These are phyloP conservation scores for Acromyrmex charruanus DNA, from an alignment of 1,140 invertebrate species.

Conservation along the genomic window DNA sequence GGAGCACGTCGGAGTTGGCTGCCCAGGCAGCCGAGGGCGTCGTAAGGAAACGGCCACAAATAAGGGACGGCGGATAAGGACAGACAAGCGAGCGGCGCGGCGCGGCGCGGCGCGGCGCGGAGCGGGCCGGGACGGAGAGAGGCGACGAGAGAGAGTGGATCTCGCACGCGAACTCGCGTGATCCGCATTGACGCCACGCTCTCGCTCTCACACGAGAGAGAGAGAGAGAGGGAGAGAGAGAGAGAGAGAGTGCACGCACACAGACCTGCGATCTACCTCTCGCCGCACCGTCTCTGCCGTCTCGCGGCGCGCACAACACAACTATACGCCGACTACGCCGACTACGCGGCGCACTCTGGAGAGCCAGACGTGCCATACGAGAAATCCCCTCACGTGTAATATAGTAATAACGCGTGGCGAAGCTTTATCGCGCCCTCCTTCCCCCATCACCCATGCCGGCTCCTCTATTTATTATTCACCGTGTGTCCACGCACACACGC, in stretches of 20 bases:
- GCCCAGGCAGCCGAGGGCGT: slow-evolving; percentile 29
- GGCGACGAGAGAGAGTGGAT: slow-evolving; percentile 63
- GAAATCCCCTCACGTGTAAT: slow-evolving; percentile 75
- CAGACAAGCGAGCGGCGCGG: slow-evolving; percentile 41
- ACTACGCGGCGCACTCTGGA: not conserved
- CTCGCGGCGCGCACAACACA: not conserved
- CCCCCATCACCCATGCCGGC: slow-evolving; percentile 11
- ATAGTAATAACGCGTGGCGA: slow-evolving; percentile 80
- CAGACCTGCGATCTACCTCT: not conserved
- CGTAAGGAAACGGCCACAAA: slow-evolving; percentile 46
- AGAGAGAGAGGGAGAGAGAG: too few species aligned
- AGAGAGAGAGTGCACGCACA: not conserved
- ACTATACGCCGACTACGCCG: too few species aligned
- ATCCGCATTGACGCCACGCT: slow-evolving; percentile 66
- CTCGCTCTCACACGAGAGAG: slow-evolving; percentile 51
- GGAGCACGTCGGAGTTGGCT: slow-evolving; percentile 57
- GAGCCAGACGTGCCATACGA: not conserved
- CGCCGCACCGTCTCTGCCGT: too few species aligned
- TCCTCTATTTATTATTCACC: slow-evolving; percentile 80
- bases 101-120: not conserved
- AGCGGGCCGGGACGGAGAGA: slow-evolving; percentile 8
- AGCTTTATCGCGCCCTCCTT: slow-evolving; percentile 73
- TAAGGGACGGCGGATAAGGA: slow-evolving; percentile 46
- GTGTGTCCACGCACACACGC: slow-evolving; percentile 67
- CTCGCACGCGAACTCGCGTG: slow-evolving; percentile 83